phyloP scores from a whole-genome alignment of 1,140 invertebrate genomes.

The Orius insidiosus region DNA sequence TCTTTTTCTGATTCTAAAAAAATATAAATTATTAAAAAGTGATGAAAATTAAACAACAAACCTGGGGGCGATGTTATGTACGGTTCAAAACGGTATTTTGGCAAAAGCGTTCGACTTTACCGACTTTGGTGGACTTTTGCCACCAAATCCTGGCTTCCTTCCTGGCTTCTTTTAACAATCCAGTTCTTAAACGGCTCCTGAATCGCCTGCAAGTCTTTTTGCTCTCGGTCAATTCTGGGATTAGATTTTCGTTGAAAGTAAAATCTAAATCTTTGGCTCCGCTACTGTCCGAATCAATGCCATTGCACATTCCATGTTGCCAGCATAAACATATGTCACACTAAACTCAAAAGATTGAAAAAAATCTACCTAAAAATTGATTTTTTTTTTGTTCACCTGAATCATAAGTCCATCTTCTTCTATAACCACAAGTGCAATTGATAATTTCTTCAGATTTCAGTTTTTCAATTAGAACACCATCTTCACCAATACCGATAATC shows the following conservation, averaged over 20 bases:
- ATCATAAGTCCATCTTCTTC: conserved; percentile 90
- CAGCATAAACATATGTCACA: conserved; percentile 87
- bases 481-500: conserved; percentile 10
- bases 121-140: not conserved
- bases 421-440: conserved; percentile 64
- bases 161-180: not conserved
- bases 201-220: conserved; percentile 5
- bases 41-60: not conserved
- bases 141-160: no score
- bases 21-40: not conserved
- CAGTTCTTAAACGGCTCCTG: not conserved
- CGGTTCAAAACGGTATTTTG: conserved; percentile 7
- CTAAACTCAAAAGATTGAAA: conserved; percentile 33
- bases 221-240: conserved; percentile 4
- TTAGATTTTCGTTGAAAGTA: not conserved
- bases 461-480: conserved; percentile 22
- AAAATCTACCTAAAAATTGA: no score
- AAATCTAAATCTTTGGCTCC: conserved; percentile 7
- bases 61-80: not conserved
- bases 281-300: conserved; percentile 52
- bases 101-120: conserved; percentile 11
- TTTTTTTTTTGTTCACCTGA: conserved; percentile 23
- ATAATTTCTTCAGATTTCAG: conserved; percentile 49
- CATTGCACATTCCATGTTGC: conserved; percentile 82
- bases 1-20: conserved; percentile 2